Evolutionary conservation across 2,888 invertebrate genomes (phyloP).

Genomic region (Tinea semifulvella): DNA sequence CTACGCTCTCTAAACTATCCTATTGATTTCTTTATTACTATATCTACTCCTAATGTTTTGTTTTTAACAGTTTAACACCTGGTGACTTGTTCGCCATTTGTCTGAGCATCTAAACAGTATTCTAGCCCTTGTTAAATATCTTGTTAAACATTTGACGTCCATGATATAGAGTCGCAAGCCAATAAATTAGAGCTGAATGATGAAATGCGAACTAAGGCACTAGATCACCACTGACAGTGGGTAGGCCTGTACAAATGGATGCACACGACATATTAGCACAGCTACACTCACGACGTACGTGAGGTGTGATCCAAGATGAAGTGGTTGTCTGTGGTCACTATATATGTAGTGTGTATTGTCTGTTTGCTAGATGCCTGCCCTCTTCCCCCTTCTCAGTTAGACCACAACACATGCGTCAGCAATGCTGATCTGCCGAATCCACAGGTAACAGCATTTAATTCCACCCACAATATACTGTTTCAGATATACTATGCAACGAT

Average conservation of each 20-base stretch:
- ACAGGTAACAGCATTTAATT: constrained; percentile 70
- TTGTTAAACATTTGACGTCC: background rate
- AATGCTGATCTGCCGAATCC: constrained; percentile 76
- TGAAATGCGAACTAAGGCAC: background rate
- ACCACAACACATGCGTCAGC: constrained; percentile 83
- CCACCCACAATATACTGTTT: constrained; percentile 61
- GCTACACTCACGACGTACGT: constrained; percentile 49
- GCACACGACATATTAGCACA: constrained; percentile 62
- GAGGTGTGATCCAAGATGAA: constrained; percentile 66
- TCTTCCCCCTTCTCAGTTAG: constrained; percentile 87
- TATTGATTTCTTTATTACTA: constrained; percentile 44
- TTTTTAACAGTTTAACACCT: constrained; percentile 11
- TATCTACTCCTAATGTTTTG: constrained; percentile 22
- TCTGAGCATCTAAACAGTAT: background rate
- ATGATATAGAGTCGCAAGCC: background rate
- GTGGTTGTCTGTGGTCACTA: constrained; percentile 67
- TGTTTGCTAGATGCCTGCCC: constrained; percentile 96
- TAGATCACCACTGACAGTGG: constrained; percentile 22
- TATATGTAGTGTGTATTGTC: constrained; percentile 83
- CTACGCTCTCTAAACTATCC: constrained; percentile 50
- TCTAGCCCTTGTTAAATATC: background rate
- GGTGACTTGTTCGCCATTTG: constrained; percentile 7
- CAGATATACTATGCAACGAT: constrained; percentile 61
- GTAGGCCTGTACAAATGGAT: constrained; percentile 48
- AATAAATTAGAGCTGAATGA: background rate